Evolutionary conservation across 2,797 vertebrate genomes (phyloP), one percentile per base, ranked within the genome.

Genomic region (Echiichthys vipera): DNA sequence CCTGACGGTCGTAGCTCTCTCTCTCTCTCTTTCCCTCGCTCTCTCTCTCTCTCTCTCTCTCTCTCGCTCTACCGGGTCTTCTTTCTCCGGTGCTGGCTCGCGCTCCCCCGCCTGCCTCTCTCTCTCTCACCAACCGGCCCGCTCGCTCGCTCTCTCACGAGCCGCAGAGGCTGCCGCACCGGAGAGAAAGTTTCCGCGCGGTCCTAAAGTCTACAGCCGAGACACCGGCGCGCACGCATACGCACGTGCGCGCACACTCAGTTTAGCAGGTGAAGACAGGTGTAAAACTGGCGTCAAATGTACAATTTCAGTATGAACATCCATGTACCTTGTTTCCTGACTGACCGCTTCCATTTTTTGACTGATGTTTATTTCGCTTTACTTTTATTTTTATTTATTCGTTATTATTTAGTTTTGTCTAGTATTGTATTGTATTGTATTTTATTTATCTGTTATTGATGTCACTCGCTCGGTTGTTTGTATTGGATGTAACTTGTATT

Each of bases 161-260:
- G 76, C 89, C 84, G 91, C 90, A 90, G 82, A 92, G 89, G 73
- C 86, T 86, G 89, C 87, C 57, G 75, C 84, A 81, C 84, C 71
- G 74, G 72, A 82, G 63, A 74, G 36, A 76, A 84, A 43, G 71
- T 58, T 81, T 91, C 91, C 85, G 85, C 90, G 12, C 20, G 91
- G 92, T 93, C 92, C 91, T 92, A 93, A 75, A 85, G 83, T 51
- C 87, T 58, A 14, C 68, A 17, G 0, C 0, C 1, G 0, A 1
- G 5, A 10, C 40, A n/a, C 3, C 54, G 5, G 25, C 17, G 7
- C 18, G 5, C 37, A 5, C 30, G 2, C 46, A 8, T 46, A 3
- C 39, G 10, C n/a, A 0, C 34, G 1, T 49, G 4, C 37, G 45
- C 29, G 34, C 14, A 20, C 53, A n/a, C n/a, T n/a, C 13, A 2